These are phyloP conservation scores for Anoplius nigerrimus DNA, from an alignment of 2,888 invertebrate species.

Conservation along the genomic window DNA sequence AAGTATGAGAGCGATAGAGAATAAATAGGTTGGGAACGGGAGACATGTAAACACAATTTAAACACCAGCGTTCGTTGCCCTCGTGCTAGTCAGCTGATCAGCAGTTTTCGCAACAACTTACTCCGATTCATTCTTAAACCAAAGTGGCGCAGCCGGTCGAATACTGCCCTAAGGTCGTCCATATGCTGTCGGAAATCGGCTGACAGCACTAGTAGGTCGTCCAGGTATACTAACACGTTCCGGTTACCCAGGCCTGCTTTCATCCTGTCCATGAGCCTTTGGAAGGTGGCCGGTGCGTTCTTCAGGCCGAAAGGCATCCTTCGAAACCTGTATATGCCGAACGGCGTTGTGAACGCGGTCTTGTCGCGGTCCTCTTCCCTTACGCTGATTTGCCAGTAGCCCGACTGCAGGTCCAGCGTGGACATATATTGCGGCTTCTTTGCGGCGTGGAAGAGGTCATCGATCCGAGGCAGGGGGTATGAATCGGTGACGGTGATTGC, in stretches of 20 bases:
- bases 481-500: not conserved
- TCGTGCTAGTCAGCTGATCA: no score
- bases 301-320: no score
- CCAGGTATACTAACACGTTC: not conserved
- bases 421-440: not conserved
- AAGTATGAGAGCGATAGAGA: no score
- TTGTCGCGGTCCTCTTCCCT: not conserved
- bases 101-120: no score
- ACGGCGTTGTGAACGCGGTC: no score
- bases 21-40: no score
- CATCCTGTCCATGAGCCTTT: no score
- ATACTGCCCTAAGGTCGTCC: not conserved
- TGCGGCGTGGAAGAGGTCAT: not conserved
- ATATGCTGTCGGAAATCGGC: conserved; percentile 19
- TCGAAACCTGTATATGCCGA: no score
- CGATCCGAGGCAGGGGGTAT: not conserved
- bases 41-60: no score
- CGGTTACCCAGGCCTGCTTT: no score
- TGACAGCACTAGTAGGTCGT: not conserved
- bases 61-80: no score
- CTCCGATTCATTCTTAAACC: not conserved
- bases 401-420: not conserved
- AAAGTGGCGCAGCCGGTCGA: not conserved
- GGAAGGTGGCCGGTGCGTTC: no score
- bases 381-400: not conserved